Evolutionary conservation across 2,113 vertebrate species (phyloP).

Genomic region (Microtus pennsylvanicus): DNA sequence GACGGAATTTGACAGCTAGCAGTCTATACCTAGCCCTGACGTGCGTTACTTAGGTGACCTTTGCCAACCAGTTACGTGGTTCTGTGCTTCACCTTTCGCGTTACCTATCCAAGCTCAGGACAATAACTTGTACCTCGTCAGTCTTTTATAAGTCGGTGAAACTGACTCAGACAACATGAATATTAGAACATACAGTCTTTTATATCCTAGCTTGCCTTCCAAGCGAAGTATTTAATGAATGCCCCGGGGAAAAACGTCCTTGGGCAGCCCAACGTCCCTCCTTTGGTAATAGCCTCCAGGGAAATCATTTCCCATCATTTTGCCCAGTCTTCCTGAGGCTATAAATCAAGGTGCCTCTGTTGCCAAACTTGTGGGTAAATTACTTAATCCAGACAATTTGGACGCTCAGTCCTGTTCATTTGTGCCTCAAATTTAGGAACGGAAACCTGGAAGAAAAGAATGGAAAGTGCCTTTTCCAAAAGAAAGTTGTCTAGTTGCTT

Average conservation of each 20-base stretch:
- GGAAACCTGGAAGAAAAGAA: constrained; percentile 9
- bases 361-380: constrained; percentile 33
- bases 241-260: neutral
- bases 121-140: neutral
- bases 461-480: neutral
- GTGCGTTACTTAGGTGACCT: neutral
- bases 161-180: neutral
- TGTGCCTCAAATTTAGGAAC: constrained; percentile 49
- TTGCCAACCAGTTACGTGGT: neutral
- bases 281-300: constrained; percentile 26
- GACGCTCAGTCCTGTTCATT: constrained; percentile 31
- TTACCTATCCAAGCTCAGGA: neutral
- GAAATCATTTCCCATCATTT: constrained; percentile 31
- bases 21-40: neutral
- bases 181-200: neutral
- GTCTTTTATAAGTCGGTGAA: neutral
- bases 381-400: constrained; percentile 54
- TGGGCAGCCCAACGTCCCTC: neutral
- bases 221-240: neutral
- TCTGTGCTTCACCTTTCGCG: neutral
- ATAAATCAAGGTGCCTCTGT: constrained; percentile 48
- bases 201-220: neutral
- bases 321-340: neutral
- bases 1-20: neutral
- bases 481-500: neutral